A percentile compares a stretch with the other conserved stretches of the same genome.
These are phyloP conservation scores for Atrichornis clamosus DNA, from an alignment of 2,113 vertebrate species.

Conservation along the genomic window DNA sequence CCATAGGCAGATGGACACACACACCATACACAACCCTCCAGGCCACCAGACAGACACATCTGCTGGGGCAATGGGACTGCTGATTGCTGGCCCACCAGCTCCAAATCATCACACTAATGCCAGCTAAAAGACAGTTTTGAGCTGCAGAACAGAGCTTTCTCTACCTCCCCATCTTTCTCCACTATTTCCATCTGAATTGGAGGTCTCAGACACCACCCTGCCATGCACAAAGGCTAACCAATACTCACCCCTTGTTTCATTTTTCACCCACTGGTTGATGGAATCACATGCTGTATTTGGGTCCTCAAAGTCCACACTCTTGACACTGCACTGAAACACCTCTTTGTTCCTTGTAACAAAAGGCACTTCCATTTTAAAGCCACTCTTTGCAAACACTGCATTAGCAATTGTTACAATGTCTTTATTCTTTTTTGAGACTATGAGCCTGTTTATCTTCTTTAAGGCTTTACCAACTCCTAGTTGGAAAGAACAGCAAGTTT, in stretches of 20 bases:
- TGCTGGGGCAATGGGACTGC: neutral
- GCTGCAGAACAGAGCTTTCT: neutral
- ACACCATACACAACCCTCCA: neutral
- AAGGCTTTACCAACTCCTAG: slow-evolving; percentile 89
- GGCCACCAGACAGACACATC: neutral
- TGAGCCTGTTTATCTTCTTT: slow-evolving; percentile 88
- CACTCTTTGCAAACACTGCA: slow-evolving; percentile 82
- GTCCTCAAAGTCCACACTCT: slow-evolving; percentile 79
- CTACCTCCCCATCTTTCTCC: neutral
- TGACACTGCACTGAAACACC: slow-evolving; percentile 85
- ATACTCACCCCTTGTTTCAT: slow-evolving; percentile 86
- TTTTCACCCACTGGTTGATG: slow-evolving; percentile 91
- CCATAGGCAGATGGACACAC: neutral
- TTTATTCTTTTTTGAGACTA: slow-evolving; percentile 88
- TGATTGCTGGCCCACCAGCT: neutral
- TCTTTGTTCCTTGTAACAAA: slow-evolving; percentile 86
- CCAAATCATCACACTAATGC: neutral
- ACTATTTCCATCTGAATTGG: neutral
- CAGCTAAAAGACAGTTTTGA: neutral
- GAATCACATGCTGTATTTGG: slow-evolving; percentile 75
- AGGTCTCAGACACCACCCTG: neutral
- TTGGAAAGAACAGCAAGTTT: slow-evolving; percentile 16
- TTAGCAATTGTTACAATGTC: slow-evolving; percentile 89
- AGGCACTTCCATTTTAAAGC: slow-evolving; percentile 79
- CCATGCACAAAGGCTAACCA: neutral